Conservation (phyloP, 1,140 invertebrate genomes). For the Stenopsyche tienmushanensis region DNA sequence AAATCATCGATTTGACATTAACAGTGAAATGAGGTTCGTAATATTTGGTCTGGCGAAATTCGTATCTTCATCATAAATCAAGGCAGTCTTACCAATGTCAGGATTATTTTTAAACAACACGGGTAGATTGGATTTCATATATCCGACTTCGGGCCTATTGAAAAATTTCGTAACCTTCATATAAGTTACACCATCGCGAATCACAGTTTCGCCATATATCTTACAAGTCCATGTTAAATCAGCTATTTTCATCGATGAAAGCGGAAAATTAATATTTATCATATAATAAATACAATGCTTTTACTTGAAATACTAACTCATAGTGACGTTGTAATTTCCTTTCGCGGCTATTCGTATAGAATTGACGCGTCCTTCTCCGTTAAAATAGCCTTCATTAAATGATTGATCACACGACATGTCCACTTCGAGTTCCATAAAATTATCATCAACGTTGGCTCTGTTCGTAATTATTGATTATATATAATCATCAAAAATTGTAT, state of each 20-base stretch:
- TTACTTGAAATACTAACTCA: constrained; percentile 46
- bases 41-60: no score
- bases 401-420: constrained; percentile 55
- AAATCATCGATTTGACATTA: no score
- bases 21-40: no score
- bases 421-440: constrained; percentile 56
- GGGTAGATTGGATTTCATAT: constrained; percentile 56
- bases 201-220: constrained; percentile 49
- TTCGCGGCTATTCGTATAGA: constrained; percentile 52
- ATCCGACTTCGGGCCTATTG: constrained; percentile 61
- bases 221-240: constrained; percentile 54
- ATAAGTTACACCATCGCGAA: constrained; percentile 48
- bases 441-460: constrained; percentile 53
- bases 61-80: no score
- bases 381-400: constrained; percentile 53
- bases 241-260: no score
- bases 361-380: constrained; percentile 54
- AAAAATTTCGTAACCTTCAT: constrained; percentile 61
- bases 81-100: constrained; percentile 60
- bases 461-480: constrained; percentile 4
- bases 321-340: constrained; percentile 50
- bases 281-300: no score
- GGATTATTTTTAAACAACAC: constrained; percentile 60
- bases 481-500: no score
- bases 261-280: no score